A percentile compares a stretch with the other conserved stretches of the same genome.
Conservation (phyloP, 2,113 vertebrate genomes). For the Pomatostomus ruficeps region DNA sequence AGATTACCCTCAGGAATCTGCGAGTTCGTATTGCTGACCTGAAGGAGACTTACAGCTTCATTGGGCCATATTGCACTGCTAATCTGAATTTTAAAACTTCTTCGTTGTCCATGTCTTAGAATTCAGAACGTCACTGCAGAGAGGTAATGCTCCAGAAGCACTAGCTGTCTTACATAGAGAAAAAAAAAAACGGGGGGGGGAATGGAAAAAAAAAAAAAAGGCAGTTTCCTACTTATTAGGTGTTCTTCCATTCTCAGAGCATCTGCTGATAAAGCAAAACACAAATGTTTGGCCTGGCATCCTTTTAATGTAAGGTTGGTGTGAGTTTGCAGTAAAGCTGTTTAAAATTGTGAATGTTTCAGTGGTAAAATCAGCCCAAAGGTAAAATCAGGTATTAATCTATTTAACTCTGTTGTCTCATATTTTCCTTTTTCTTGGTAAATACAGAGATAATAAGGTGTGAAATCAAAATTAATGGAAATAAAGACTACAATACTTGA, state of each 20-base stretch:
- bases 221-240: neutral
- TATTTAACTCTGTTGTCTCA: neutral
- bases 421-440: neutral
- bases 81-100: neutral
- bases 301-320: neutral
- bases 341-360: neutral
- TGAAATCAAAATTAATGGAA: neutral
- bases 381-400: neutral
- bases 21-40: neutral
- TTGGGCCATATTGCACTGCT: neutral
- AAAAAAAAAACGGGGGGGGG: fast-evolving
- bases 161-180: neutral
- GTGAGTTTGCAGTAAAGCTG: neutral
- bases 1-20: neutral
- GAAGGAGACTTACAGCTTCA: neutral
- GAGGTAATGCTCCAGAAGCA: neutral
- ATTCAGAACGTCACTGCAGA: neutral
- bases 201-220: neutral
- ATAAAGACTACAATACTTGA: neutral
- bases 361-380: neutral
- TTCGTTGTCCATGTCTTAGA: neutral
- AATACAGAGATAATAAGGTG: neutral
- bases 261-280: neutral
- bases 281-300: neutral
- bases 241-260: neutral